Evolutionary conservation across 2,797 vertebrate genomes (phyloP), one percentile per base, ranked within the genome.

Genomic region (Discoglossus pictus): DNA sequence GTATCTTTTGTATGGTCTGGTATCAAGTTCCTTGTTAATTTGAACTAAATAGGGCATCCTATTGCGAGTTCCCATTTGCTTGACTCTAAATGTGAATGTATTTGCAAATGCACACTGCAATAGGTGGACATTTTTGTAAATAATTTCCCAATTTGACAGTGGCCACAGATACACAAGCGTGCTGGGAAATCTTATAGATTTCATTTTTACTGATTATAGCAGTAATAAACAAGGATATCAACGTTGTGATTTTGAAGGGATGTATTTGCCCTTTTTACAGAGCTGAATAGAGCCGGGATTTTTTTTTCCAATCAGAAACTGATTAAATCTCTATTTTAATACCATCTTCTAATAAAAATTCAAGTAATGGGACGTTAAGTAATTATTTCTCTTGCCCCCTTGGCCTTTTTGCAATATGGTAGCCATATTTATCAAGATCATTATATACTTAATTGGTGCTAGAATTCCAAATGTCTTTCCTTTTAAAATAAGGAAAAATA

Each of bases 21-120:
- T 86, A 87, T 82, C 83, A 84, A 77, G 81, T 83, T 85, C 82
- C 80, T 83, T 82, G 75, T 82, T 89, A 89, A 89, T 89, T 88
- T 88, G 77, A 84, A 84, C 81, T 86, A 87, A 87, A 80, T 83
- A 82, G 83, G 82, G 78, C 83, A 80, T 86, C 88, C 83, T 84
- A 77, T 80, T 78, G 86, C 0, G 76, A 85, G 81, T 83, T 84
- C 75, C 80, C 78, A 82, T 88, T 87, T 86, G 78, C 83, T 76
- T 77, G 82, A 80, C 82, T 86, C 82, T 84, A 87, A 86, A 76
- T 77, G 73, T 58, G 74, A 77, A 84, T n/a, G 1, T 81, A 80
- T 82, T 75, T 78, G 47, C 78, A 56, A 74, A 68, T 68, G 42
- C 72, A 47, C 39, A 78, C 76, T 77, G 55, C 68, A 79, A 8